Base-by-base conservation (phyloP, 2,797 vertebrate species). In the Chelonia mydas region DNA sequence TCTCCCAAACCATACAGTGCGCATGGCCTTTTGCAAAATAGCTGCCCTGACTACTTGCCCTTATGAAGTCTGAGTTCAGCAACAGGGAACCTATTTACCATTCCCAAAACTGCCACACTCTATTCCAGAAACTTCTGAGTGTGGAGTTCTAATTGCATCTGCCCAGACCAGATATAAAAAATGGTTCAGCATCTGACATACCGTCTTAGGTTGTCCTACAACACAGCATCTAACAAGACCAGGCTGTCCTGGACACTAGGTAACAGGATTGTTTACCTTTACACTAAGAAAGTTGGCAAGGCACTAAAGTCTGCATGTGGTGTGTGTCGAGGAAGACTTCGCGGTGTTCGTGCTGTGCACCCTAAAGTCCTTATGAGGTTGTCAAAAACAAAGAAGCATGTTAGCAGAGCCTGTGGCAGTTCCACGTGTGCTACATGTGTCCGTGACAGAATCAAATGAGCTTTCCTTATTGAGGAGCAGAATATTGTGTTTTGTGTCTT, bases 401-500 rank as follows among this genome's bases (percentile, higher is more conserved):
- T 99, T 90, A 99, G 99, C 98, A 98, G 99, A 97, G 99, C 99
- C 50, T 99, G 99, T 8, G 99, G 99, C 78, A 99, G 99, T 31
- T 99, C 99, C 97, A 99, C 99, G 99, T 99, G 99, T 78, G 99
- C 99, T 74, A 99, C 99, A 96, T 99, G 98, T 97, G 99, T 99
- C 89, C 99, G 99, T 1, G 99, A 99, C 99, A 99, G 99, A 98
- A 99, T 99, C 98, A 99, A 99, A 98, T 98, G 99, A 91, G 99
- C 99, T 98, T 99, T 99, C 98, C 99, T 99, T 93, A 99, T 99
- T 90, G 99, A 99, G 97, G 99, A 99, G 98, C 99, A 99, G 99
- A 99, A 99, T 98, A 99, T 99, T 0, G 99, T 99, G 99, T 41
- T 41, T 41, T 41, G 41, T 41, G 41, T 41, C 41, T 41, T 41